Base-by-base conservation (phyloP, 2,888 invertebrate genomes). In the Cantharis nigra region DNA sequence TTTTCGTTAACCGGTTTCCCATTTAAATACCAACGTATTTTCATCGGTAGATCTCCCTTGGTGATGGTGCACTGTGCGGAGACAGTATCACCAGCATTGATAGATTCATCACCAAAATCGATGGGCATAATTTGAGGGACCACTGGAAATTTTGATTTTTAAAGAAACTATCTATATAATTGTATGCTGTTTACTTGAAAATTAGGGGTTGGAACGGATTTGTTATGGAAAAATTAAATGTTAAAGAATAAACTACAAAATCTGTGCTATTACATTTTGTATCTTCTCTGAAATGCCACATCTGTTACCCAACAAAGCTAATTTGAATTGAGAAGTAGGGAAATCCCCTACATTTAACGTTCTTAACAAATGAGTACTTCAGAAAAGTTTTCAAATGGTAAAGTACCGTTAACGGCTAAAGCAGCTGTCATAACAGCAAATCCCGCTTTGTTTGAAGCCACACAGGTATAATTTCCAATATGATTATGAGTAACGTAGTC, bases 11-110 rank as follows among this genome's bases (percentile, higher is more conserved):
- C 89, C 74, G 89, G 65, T 94, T 91, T 78, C 91, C 90, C 70
- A 75, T 91, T 92, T 82, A 92, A 90, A 65, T 90, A 90, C 95
- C 95, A 95, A 71, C 89, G 88, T 64, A 95, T 91, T 78, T 91
- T 90, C 69, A 75, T 91, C 1, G 95, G 95, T 76, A 92, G 89
- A 89, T 96, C 95, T 78, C 95, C 94, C 87, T 94, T 93, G 79
- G 91, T 91, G 62, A 93, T 91, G 78, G 93, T 91, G 86, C 94
- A 94, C 71, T 90, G 91, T 85, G 92, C 90, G 85, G 93, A 92
- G 69, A 92, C 91, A 64, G 92, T 91, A 87, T 94, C 93, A 77
- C 94, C 94, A 78, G 92, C 92, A 87, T 92, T 93, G 63, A 93
- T 90, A 20, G 93, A 90, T 84, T 93, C 92, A 85, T 89, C 85